Conservation (phyloP, 2,113 vertebrate species). For the Chaetodon auriga region DNA sequence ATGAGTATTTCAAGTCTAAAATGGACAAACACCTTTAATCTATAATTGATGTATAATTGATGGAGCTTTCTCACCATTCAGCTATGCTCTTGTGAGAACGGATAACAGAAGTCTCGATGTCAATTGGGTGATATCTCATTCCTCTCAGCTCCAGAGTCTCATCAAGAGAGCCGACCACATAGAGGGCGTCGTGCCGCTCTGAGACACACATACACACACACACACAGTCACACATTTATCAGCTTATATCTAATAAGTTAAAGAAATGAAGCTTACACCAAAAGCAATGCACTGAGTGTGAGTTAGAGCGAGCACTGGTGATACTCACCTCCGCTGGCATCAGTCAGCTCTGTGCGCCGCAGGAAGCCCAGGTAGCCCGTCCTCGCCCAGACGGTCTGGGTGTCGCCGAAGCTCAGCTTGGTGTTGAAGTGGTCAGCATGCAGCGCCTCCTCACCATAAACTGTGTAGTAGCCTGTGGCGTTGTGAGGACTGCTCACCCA, state of each 20-base stretch:
- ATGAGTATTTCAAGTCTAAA: background rate
- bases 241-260: background rate
- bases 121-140: constrained; percentile 97
- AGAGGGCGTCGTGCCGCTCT: constrained; percentile 96
- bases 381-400: constrained; percentile 93
- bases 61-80: constrained; percentile 90
- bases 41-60: background rate
- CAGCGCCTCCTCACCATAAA: constrained; percentile 94
- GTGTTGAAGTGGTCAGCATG: constrained; percentile 96
- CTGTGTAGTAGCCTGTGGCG: constrained; percentile 94
- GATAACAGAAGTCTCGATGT: constrained; percentile 97
- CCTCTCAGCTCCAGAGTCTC: constrained; percentile 96
- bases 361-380: constrained; percentile 98
- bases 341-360: constrained; percentile 94
- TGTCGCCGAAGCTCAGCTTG: constrained; percentile 95
- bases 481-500: constrained; percentile 99
- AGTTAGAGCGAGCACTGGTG: background rate
- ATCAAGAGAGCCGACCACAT: constrained; percentile 95
- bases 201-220: constrained; percentile 43
- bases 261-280: background rate
- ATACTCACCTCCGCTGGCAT: constrained; percentile 93
- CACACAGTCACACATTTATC: background rate
- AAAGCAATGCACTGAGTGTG: background rate
- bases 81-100: constrained; percentile 96
- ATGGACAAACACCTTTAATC: background rate